These are phyloP conservation scores for Drosophila melanosoma DNA, from an alignment of 2,888 invertebrate species.

Conservation along the genomic window DNA sequence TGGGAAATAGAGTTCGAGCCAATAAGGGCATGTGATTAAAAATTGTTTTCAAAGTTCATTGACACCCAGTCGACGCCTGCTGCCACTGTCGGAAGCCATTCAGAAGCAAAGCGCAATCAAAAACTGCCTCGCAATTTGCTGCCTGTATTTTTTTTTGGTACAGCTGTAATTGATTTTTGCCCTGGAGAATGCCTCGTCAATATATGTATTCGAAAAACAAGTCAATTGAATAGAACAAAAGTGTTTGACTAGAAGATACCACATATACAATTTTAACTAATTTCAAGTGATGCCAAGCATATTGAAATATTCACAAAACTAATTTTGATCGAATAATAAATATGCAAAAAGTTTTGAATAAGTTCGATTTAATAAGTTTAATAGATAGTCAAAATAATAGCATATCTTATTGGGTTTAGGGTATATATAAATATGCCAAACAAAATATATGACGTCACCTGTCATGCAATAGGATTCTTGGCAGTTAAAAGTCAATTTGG, in stretches of 20 bases:
- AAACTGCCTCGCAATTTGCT: constrained; percentile 65
- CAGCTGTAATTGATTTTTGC: constrained; percentile 60
- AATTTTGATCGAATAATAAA: neutral
- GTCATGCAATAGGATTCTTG: neutral
- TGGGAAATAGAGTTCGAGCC: constrained; percentile 27
- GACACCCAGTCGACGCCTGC: constrained; percentile 50
- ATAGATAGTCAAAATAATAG: neutral
- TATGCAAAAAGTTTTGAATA: neutral
- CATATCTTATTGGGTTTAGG: neutral
- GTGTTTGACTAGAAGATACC: neutral
- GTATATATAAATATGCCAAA: neutral
- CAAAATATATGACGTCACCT: neutral
- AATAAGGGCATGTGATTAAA: constrained; percentile 74
- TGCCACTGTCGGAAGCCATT: constrained; percentile 46
- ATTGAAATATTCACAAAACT: neutral
- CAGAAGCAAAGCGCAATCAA: constrained; percentile 47
- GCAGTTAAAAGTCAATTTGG: neutral
- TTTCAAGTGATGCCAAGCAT: neutral
- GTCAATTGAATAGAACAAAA: neutral
- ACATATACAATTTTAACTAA: neutral
- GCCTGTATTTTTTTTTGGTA: constrained; percentile 34
- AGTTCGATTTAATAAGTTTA: too few relatives aligned
- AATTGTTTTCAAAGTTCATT: constrained; percentile 81
- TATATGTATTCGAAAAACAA: neutral
- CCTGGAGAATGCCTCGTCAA: constrained; percentile 12